These are phyloP conservation scores for Cavia porcellus DNA, from an alignment of 2,113 vertebrate genomes.

Conservation along the genomic window DNA sequence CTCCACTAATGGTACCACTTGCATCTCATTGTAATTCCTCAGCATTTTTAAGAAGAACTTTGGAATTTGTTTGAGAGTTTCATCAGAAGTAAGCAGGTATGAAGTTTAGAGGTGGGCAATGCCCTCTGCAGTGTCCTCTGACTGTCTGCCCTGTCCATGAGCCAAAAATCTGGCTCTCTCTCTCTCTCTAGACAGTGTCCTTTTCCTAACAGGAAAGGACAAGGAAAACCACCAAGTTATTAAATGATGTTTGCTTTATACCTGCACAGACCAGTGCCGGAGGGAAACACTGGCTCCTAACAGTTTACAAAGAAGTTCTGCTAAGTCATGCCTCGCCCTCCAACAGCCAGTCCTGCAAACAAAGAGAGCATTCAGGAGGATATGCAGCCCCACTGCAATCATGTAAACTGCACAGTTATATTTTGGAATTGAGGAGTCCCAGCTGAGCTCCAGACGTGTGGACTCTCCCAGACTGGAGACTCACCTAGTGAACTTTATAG, in stretches of 20 bases:
- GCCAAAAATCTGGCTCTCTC: conserved; percentile 29
- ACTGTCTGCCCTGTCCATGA: not conserved
- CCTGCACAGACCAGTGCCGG: not conserved
- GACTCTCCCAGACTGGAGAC: not conserved
- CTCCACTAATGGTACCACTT: accelerated
- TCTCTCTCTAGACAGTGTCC: not conserved
- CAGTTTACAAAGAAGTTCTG: not conserved
- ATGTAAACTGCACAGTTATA: no score
- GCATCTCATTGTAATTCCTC: not conserved
- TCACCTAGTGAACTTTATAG: not conserved
- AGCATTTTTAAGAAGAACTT: not conserved
- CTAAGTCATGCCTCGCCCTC: not conserved
- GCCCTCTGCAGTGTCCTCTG: not conserved
- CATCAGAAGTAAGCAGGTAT: not conserved
- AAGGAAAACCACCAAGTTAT: conserved; percentile 49
- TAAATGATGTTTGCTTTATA: conserved; percentile 46
- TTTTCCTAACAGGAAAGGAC: conserved; percentile 68
- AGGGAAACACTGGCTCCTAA: not conserved
- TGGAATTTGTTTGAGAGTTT: not conserved
- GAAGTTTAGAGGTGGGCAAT: not conserved
- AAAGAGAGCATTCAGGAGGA: not conserved
- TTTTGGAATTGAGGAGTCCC: not conserved
- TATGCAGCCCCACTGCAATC: accelerated
- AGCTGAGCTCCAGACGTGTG: not conserved
- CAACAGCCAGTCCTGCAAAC: not conserved